These are phyloP conservation scores for Oryzias sinensis DNA, from an alignment of 2,797 vertebrate genomes.

Conservation along the genomic window DNA sequence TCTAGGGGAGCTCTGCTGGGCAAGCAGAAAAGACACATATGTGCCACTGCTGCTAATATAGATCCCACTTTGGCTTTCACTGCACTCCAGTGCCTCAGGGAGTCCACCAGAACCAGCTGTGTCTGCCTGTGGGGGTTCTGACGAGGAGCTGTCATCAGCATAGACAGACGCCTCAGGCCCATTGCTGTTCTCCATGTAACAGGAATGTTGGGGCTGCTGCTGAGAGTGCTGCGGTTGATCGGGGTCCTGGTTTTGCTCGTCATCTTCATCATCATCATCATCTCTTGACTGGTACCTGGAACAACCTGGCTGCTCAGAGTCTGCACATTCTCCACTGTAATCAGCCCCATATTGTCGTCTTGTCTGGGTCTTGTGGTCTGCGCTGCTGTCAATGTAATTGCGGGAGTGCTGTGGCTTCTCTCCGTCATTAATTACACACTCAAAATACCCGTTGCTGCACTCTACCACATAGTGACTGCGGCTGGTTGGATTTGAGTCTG, in stretches of 20 bases:
- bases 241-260: constrained; percentile 70
- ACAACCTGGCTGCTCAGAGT: constrained; percentile 74
- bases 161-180: constrained; percentile 71
- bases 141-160: constrained; percentile 71
- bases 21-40: constrained; percentile 62
- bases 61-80: constrained; percentile 71
- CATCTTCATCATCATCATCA: constrained; percentile 60
- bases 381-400: constrained; percentile 80
- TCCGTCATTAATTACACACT: constrained; percentile 53
- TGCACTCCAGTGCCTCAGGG: constrained; percentile 72
- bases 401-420: constrained; percentile 68
- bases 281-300: constrained; percentile 60
- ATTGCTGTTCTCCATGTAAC: constrained; percentile 73
- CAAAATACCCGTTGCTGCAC: constrained; percentile 74
- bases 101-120: constrained; percentile 67
- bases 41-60: constrained; percentile 82
- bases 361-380: constrained; percentile 67
- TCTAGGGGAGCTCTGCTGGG: constrained; percentile 58
- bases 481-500: constrained; percentile 67
- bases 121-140: constrained; percentile 72
- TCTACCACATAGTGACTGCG: constrained; percentile 73
- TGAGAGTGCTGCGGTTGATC: constrained; percentile 72
- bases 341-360: constrained; percentile 55
- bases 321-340: constrained; percentile 63
- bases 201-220: constrained; percentile 74